Evolutionary conservation across 2,113 vertebrate species (phyloP), one percentile per base, ranked within the genome.

Genomic region (Chionis minor): DNA sequence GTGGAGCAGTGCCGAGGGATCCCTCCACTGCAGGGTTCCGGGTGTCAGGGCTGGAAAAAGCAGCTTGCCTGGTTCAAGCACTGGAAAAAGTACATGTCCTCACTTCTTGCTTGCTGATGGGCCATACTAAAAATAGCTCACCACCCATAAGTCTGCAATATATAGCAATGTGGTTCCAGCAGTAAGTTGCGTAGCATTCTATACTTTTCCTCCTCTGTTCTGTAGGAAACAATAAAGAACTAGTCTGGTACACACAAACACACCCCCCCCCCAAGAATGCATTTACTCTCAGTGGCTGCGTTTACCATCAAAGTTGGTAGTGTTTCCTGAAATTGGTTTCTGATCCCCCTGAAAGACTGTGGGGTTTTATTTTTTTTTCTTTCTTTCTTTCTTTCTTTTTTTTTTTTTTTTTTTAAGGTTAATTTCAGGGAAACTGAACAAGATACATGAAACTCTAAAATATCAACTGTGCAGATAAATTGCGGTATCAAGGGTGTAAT

Each of bases 311-410:
- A 90, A 97, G 92, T 71, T 88, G 47, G 80, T 92, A 94, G 69
- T 71, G 52, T 96, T 98, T 98, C 98, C 97, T 97, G 97, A 98
- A 97, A 90, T 49, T 88, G 96, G 97, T 97, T 97, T 98, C 96
- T 97, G 95, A 97, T 97, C 97, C 97, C 80, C 78, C 78, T 71
- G 92, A 97, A 82, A 95, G 96, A 74, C 81, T 97, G 91, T 24
- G 92, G 95, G 93, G n/a, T n/a, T n/a, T n/a, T n/a, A n/a, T n/a
- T 62, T 96, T 92, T 72, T 70, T 4, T 93, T 62, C 4, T 7
- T 47, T 8, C 32, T 10, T 61, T 11, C 38, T 38, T 38, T 38
- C 38, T 7, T 52, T 52, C 42, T 44, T 24, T 22, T 61, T n/a
- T 52, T 45, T 44, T 24, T 22, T 61, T n/a, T 49, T 18, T 58